These are phyloP conservation scores for Rhinoderma darwinii DNA, from an alignment of 2,113 vertebrate species.

Conservation along the genomic window DNA sequence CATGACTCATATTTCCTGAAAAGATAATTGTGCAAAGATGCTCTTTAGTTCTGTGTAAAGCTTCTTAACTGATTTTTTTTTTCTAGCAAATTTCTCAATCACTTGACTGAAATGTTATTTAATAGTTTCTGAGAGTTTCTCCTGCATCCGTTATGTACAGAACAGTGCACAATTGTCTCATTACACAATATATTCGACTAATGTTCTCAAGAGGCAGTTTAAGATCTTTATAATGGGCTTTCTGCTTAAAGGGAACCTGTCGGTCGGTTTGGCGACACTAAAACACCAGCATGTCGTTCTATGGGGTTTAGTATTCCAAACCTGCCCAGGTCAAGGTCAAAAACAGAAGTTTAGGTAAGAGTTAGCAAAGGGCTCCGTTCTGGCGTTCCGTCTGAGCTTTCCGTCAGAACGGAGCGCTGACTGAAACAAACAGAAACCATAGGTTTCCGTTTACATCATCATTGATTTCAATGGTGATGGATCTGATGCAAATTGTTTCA, in stretches of 20 bases:
- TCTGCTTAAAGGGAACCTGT: slow-evolving; percentile 8
- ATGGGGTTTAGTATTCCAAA: too few relatives aligned
- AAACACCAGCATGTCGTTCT: too few relatives aligned
- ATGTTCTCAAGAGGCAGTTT: neutral
- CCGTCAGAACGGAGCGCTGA: too few relatives aligned
- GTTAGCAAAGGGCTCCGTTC: too few relatives aligned
- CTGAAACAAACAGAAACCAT: too few relatives aligned
- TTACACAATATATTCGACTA: neutral
- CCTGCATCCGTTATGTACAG: neutral
- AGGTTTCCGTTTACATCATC: too few relatives aligned
- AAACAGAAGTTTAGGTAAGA: too few relatives aligned
- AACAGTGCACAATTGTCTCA: neutral
- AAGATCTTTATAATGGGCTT: neutral
- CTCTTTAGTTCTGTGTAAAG: neutral
- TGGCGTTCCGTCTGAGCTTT: too few relatives aligned
- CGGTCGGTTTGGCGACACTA: too few relatives aligned
- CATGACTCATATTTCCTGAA: slow-evolving; percentile 41
- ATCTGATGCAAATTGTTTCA: too few relatives aligned
- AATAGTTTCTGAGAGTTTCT: slow-evolving; percentile 4
- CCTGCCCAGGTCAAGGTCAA: too few relatives aligned
- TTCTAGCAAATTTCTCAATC: neutral
- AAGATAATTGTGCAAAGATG: neutral
- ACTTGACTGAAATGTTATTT: slow-evolving; percentile 2
- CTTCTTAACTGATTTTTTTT: neutral
- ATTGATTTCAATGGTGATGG: too few relatives aligned